Percentiles rank a stretch among this genome's conserved stretches.
Conservation (phyloP, 2,113 vertebrate species). For the Miniopterus natalensis region DNA sequence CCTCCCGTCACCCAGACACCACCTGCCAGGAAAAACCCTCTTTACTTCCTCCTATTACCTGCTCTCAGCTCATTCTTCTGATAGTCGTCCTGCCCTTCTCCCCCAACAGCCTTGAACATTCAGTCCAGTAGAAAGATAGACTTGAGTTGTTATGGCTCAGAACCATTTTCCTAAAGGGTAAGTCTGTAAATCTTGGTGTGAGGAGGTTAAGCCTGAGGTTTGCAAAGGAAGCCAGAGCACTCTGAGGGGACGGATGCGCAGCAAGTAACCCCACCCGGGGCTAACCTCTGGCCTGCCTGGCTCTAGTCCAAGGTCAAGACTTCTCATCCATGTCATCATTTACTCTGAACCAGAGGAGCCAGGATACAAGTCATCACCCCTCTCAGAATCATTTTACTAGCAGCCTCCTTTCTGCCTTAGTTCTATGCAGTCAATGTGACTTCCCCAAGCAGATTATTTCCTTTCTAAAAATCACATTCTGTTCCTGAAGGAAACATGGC, state of each 20-base stretch:
- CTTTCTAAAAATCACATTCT: conserved; percentile 5
- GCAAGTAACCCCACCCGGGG: neutral
- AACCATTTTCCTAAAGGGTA: neutral
- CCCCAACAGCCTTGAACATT: neutral
- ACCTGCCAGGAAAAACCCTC: neutral
- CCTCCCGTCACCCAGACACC: neutral
- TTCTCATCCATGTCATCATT: neutral
- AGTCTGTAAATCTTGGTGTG: neutral
- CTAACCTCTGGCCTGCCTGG: neutral
- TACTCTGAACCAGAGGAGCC: neutral
- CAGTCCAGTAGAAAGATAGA: neutral
- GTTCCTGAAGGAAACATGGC: neutral
- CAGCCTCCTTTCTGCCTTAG: neutral
- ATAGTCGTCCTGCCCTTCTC: neutral
- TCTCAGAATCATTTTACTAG: neutral
- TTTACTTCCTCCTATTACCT: neutral
- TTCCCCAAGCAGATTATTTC: neutral
- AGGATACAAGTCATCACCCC: neutral
- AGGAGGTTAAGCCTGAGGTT: neutral
- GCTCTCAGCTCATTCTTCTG: neutral
- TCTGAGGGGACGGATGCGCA: neutral
- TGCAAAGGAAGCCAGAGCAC: neutral
- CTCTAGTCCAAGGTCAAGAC: neutral
- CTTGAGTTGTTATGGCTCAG: neutral
- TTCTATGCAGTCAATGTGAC: neutral